A percentile compares a stretch with the other conserved stretches of the same genome.
Evolutionary conservation across 2,113 vertebrate genomes (phyloP).

Genomic region (Siphamia tubifer): DNA sequence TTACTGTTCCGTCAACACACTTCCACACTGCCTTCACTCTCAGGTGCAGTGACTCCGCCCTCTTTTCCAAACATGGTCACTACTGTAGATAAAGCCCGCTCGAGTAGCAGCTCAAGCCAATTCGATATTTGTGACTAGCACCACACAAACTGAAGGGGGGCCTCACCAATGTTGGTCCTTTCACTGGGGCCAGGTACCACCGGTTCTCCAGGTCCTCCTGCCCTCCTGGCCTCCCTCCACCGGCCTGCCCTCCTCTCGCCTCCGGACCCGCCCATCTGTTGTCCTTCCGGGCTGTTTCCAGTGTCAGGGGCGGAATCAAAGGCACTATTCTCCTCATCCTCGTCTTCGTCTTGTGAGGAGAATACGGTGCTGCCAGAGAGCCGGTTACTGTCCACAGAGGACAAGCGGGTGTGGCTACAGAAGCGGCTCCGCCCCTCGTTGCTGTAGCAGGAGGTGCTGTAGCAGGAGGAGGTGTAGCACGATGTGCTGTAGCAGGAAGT

Average conservation of each 20-base stretch:
- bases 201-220: conserved; percentile 77
- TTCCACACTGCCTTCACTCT: no score
- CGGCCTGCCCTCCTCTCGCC: conserved; percentile 83
- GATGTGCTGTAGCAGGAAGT: conserved; percentile 93
- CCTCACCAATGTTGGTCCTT: conserved; percentile 77
- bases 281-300: conserved; percentile 82
- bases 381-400: conserved; percentile 93
- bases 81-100: no score
- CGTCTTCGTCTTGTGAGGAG: conserved; percentile 96
- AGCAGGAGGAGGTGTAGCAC: conserved; percentile 93
- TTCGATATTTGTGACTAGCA: no score
- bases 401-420: conserved; percentile 93
- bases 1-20: no score
- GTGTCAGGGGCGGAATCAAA: conserved; percentile 90
- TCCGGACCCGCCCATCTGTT: conserved; percentile 73
- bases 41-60: no score
- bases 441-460: conserved; percentile 94
- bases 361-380: conserved; percentile 96
- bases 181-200: conserved; percentile 86
- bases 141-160: not conserved
- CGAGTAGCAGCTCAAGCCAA: no score
- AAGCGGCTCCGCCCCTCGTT: conserved; percentile 85
- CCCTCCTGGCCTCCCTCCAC: conserved; percentile 65
- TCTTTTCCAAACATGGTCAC: no score
- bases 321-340: conserved; percentile 90